phyloP scores from a whole-genome alignment of 2,113 vertebrate species.

The Siniperca knerii region DNA sequence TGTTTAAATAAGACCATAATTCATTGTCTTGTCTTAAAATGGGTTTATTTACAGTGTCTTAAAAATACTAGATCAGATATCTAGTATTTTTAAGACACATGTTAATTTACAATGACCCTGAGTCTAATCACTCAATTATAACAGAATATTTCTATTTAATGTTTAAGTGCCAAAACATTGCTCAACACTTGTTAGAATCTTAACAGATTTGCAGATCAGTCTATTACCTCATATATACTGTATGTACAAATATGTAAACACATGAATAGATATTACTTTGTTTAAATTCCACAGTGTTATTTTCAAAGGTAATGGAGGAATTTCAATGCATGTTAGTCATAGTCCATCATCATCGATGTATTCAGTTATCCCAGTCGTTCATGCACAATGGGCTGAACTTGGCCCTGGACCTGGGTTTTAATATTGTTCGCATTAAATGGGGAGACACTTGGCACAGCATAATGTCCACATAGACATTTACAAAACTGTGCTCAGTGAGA shows the following conservation, averaged over 20 bases:
- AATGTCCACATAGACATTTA: constrained; percentile 30
- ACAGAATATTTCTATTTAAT: not conserved
- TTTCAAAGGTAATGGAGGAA: not conserved
- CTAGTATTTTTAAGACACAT: not conserved
- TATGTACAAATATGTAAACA: not conserved
- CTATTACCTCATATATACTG: not conserved
- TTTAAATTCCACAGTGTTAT: not conserved
- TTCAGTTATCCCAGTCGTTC: constrained; percentile 16
- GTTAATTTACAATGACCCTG: not conserved
- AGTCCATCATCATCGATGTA: not conserved
- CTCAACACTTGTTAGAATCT: not conserved
- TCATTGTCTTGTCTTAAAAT: not conserved
- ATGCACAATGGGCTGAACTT: constrained; percentile 51
- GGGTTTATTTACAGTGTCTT: not conserved
- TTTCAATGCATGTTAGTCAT: not conserved
- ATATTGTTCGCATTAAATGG: constrained; percentile 54
- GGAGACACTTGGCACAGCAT: constrained; percentile 51
- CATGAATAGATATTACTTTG: not conserved
- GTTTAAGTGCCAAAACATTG: not conserved
- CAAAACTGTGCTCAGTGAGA: not conserved
- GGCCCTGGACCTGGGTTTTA: constrained; percentile 51
- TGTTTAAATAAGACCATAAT: not conserved
- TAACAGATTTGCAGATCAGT: not conserved
- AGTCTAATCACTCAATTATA: not conserved
- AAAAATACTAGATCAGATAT: not conserved